Conservation (phyloP, 2,113 vertebrate genomes). For the Platycercus adscitus region DNA sequence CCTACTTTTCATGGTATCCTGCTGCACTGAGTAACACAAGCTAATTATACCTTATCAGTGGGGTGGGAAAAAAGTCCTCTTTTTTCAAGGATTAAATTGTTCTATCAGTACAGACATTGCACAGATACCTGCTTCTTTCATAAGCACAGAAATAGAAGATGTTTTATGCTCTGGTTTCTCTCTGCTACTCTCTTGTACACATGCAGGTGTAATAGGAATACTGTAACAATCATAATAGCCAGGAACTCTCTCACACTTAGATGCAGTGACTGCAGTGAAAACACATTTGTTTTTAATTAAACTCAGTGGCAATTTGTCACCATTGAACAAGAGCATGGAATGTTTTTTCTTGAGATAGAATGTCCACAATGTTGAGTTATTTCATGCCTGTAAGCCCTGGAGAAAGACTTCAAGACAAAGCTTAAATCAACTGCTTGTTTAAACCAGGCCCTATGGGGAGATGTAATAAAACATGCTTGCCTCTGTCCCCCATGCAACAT, state of each 20-base stretch:
- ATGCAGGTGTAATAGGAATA: neutral
- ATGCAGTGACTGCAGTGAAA: neutral
- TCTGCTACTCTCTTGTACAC: neutral
- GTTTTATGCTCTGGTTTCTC: neutral
- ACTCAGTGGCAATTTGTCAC: neutral
- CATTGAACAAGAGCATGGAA: neutral
- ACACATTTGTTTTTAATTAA: neutral
- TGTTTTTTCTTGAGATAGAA: neutral
- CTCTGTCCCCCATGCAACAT: neutral
- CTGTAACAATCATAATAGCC: neutral
- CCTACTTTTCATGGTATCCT: neutral
- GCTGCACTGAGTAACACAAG: neutral
- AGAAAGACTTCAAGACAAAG: constrained; percentile 58
- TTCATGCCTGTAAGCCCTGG: constrained; percentile 21
- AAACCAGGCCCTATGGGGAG: neutral
- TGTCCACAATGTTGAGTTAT: constrained; percentile 9
- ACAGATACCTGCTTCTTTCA: neutral
- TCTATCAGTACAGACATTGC: neutral
- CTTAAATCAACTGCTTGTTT: neutral
- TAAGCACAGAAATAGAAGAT: neutral
- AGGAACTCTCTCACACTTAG: neutral
- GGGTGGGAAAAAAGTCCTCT: neutral
- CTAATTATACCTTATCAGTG: neutral
- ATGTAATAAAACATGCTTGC: neutral
- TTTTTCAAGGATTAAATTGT: neutral